Percentiles rank a stretch among this genome's conserved stretches.
Conservation (phyloP, 2,797 vertebrate genomes). For the Sylvia borin region DNA sequence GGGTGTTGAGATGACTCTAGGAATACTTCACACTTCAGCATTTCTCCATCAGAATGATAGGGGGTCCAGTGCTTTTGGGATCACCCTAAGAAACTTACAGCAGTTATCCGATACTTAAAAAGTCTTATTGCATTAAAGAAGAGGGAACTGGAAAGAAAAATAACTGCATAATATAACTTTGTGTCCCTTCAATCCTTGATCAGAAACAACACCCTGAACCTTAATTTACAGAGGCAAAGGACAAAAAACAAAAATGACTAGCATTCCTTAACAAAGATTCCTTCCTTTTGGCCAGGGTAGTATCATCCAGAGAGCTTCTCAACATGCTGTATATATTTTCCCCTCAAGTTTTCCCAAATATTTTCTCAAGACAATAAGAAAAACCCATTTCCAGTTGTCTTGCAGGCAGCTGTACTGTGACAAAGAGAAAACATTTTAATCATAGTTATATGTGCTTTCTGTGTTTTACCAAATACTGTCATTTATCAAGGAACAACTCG, state of each 20-base stretch:
- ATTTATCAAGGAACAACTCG: background rate
- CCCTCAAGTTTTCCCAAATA: background rate
- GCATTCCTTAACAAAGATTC: background rate
- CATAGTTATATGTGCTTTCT: background rate
- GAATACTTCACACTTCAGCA: background rate
- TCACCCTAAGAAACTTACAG: background rate
- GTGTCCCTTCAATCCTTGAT: background rate
- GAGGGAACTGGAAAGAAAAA: background rate
- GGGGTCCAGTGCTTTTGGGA: background rate
- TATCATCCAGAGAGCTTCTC: background rate
- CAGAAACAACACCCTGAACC: background rate
- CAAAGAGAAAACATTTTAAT: background rate
- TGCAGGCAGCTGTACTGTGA: background rate
- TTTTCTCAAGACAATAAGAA: background rate
- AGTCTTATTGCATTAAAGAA: background rate
- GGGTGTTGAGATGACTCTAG: background rate
- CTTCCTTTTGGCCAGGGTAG: background rate
- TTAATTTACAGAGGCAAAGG: background rate
- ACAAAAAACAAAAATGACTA: background rate
- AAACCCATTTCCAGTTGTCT: background rate
- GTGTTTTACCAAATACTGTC: background rate
- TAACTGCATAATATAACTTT: background rate
- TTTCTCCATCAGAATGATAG: background rate
- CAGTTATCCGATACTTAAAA: background rate
- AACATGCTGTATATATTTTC: background rate